phyloP scores from a whole-genome alignment of 2,797 vertebrate genomes.

The Gallinago nigripennis region DNA sequence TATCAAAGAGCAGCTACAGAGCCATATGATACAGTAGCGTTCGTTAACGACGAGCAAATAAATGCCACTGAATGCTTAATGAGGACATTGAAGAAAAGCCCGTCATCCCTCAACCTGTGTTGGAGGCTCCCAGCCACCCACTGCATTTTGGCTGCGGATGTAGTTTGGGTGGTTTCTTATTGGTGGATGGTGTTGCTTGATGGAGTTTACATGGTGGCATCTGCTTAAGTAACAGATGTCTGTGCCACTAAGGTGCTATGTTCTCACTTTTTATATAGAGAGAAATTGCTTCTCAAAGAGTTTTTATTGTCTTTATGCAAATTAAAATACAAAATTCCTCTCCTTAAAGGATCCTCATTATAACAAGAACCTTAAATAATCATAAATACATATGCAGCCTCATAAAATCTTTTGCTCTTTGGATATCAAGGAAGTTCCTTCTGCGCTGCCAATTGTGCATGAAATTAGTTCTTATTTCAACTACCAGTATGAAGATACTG shows the following conservation, averaged over 20 bases:
- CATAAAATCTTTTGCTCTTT: slow-evolving; percentile 66
- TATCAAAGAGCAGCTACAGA: neutral
- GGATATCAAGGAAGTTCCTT: slow-evolving; percentile 69
- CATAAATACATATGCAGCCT: slow-evolving; percentile 69
- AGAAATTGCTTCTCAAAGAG: slow-evolving; percentile 76
- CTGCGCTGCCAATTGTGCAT: slow-evolving; percentile 72
- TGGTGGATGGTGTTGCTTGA: slow-evolving; percentile 64
- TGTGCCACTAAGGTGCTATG: slow-evolving; percentile 80
- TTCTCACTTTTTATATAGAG: slow-evolving; percentile 79
- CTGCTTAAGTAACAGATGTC: slow-evolving; percentile 82
- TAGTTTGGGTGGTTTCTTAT: slow-evolving; percentile 55
- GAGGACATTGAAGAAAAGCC: slow-evolving; percentile 31
- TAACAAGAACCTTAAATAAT: slow-evolving; percentile 72
- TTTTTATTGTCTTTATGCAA: slow-evolving; percentile 82
- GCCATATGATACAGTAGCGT: neutral
- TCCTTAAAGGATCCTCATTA: slow-evolving; percentile 74
- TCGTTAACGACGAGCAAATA: neutral
- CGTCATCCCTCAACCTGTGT: slow-evolving; percentile 36
- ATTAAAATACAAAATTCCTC: slow-evolving; percentile 72
- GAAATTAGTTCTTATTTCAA: slow-evolving; percentile 77
- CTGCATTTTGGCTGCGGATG: slow-evolving; percentile 62
- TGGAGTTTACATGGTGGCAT: slow-evolving; percentile 72
- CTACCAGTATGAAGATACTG: slow-evolving; percentile 57
- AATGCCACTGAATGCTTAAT: slow-evolving; percentile 3
- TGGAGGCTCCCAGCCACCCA: slow-evolving; percentile 47